A percentile compares a stretch with the other conserved stretches of the same genome.
phyloP scores from a whole-genome alignment of 2,113 vertebrate species.

The Pedetes capensis region DNA sequence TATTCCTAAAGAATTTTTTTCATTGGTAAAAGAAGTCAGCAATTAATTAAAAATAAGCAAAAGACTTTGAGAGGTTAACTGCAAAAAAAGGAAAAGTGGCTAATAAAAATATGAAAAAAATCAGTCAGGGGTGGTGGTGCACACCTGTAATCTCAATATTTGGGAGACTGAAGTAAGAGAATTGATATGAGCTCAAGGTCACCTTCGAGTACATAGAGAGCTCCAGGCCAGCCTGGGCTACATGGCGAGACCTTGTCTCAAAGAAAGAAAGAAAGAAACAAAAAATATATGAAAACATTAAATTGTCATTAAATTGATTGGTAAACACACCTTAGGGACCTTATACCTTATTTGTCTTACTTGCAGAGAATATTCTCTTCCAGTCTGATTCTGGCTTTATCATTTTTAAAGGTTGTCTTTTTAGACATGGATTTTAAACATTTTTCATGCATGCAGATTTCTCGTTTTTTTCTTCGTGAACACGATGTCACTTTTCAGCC shows the following conservation, averaged over 20 bases:
- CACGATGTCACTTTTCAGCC: neutral
- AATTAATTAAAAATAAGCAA: neutral
- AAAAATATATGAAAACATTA: neutral
- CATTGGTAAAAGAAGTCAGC: neutral
- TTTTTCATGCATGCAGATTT: neutral
- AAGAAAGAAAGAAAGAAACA: constrained; percentile 9
- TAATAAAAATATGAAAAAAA: constrained; percentile 11
- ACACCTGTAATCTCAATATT: no score
- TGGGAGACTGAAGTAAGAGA: no score
- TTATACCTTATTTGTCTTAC: neutral
- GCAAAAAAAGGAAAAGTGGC: neutral
- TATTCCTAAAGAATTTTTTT: neutral
- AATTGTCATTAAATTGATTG: neutral
- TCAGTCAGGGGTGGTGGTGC: no score
- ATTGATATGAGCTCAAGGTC: no score
- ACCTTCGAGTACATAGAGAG: no score
- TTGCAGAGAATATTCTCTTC: neutral
- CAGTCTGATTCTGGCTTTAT: neutral
- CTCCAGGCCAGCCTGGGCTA: no score
- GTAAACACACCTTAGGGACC: neutral
- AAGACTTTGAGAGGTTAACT: neutral
- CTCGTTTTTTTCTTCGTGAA: neutral
- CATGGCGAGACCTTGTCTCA: no score
- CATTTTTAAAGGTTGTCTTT: neutral
- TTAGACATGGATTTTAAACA: neutral